Evolutionary conservation across 1,140 invertebrate genomes (phyloP).

Genomic region (Pteromalus puparum): DNA sequence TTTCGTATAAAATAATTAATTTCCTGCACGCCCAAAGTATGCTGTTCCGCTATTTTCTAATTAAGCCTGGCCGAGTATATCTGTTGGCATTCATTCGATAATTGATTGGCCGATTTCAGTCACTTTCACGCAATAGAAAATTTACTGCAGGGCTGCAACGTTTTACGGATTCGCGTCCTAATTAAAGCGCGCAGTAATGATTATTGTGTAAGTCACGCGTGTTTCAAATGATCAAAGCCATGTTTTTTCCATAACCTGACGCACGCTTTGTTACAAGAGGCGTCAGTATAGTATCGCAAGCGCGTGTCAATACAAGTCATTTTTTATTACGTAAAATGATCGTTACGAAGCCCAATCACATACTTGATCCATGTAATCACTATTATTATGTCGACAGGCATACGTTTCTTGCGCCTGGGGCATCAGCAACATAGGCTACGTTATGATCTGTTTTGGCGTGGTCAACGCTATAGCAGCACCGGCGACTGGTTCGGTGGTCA

Average conservation of each 20-base stretch:
- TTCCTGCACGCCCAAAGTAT: neutral
- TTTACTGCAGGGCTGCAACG: too few species aligned
- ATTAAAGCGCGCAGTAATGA: too few species aligned
- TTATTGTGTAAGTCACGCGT: too few species aligned
- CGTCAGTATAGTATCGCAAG: too few species aligned
- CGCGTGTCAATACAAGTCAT: neutral
- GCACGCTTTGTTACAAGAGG: neutral
- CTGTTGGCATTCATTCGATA: neutral
- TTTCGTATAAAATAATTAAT: slow-evolving; percentile 32
- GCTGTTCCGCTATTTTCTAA: neutral
- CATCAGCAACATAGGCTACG: slow-evolving; percentile 91
- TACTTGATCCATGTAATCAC: slow-evolving; percentile 28
- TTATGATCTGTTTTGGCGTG: slow-evolving; percentile 93
- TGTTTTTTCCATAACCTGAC: too few species aligned
- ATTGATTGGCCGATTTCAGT: neutral
- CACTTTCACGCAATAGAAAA: neutral
- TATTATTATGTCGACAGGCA: slow-evolving; percentile 79
- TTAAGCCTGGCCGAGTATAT: neutral
- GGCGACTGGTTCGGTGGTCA: slow-evolving; percentile 86
- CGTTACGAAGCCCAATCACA: neutral
- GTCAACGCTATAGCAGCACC: slow-evolving; percentile 89
- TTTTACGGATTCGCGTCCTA: too few species aligned
- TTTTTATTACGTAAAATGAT: slow-evolving; percentile 6
- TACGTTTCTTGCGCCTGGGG: slow-evolving; percentile 93
- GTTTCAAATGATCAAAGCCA: too few species aligned